These are phyloP conservation scores for Microcaecilia unicolor DNA, from an alignment of 2,797 vertebrate genomes.

Conservation along the genomic window DNA sequence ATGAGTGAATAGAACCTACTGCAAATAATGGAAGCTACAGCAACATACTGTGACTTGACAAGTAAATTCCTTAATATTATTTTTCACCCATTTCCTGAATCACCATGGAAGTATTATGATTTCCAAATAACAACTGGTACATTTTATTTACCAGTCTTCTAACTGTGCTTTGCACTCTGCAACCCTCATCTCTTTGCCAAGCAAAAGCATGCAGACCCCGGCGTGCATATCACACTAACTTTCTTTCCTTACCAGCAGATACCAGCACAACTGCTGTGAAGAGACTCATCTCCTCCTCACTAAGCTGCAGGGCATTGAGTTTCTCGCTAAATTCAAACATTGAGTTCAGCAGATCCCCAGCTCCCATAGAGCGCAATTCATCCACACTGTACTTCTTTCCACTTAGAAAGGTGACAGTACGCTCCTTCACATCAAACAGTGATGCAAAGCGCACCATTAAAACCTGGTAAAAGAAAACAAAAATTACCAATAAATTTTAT, in stretches of 20 bases:
- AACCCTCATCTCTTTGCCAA: not conserved
- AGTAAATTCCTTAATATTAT: too few species aligned
- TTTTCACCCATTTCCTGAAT: too few species aligned
- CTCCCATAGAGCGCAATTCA: conserved; percentile 77
- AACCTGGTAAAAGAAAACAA: conserved; percentile 59
- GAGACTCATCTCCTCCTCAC: conserved; percentile 88
- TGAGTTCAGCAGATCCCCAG: conserved; percentile 88
- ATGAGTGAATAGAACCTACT: too few species aligned
- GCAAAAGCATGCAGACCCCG: not conserved
- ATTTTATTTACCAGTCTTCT: too few species aligned
- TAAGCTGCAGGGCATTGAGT: conserved; percentile 77
- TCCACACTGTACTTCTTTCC: conserved; percentile 87
- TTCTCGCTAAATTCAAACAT: conserved; percentile 98
- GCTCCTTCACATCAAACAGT: conserved; percentile 82
- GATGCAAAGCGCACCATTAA: conserved; percentile 94
- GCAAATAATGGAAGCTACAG: too few species aligned
- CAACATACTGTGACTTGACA: too few species aligned
- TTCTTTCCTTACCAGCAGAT: conserved; percentile 79
- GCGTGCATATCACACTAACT: conserved; percentile 1
- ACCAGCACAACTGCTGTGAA: conserved; percentile 95
- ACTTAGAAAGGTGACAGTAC: conserved; percentile 89
- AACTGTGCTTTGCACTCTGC: not conserved
- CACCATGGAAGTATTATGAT: too few species aligned
- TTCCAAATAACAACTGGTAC: too few species aligned
- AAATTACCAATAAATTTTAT: not conserved